Evolutionary conservation across 1,140 invertebrate species (phyloP), one percentile per base, ranked within the genome.

Genomic region (Bilobella aurantiaca): DNA sequence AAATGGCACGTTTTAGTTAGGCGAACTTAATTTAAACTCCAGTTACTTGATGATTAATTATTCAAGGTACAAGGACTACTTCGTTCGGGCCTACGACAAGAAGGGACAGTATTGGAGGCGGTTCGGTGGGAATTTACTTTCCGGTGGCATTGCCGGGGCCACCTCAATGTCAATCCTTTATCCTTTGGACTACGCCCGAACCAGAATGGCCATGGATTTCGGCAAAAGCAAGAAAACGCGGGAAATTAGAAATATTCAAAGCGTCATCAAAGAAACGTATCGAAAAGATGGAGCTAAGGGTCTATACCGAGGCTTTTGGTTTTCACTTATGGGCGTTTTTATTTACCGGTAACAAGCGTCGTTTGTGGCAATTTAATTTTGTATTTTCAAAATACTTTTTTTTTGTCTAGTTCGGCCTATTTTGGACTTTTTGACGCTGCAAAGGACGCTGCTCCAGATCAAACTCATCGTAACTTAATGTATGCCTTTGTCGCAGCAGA

Each of bases 401-500:
- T 42, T 42, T 5, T 18, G 46, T 63, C 58, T 37, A 68, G 70
- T 1, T 34, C 67, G n/a, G 16, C 28, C 21, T 71, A 64, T 53
- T 71, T 69, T 60, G 70, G 70, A 18, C 21, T 67, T 1, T 71
- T 61, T 37, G 70, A 71, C 31, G 59, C 63, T 12, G 34, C 18
- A 1, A 64, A 69, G 30, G 0, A 56, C 8, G 25, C 60, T 12
- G 23, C 61, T 30, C 42, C 29, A 8, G 14, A 42, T n/a, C 18
- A 63, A 12, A 16, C 53, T 23, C 34, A 42, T 28, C 65, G 56
- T 14, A 37, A 18, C 21, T 53, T 67, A n/a, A 31, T 29, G n/a
- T n/a, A 42, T 16, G n/a, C 49, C 18, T 66, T 71, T 62, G 1
- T 67, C 12, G 25, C 49, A 21, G 70, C 70, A 14, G 47, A 81